Percentiles rank a stretch among this genome's conserved stretches.
Evolutionary conservation across 2,113 vertebrate species (phyloP).

Genomic region (Ptychochromis oligacanthus): DNA sequence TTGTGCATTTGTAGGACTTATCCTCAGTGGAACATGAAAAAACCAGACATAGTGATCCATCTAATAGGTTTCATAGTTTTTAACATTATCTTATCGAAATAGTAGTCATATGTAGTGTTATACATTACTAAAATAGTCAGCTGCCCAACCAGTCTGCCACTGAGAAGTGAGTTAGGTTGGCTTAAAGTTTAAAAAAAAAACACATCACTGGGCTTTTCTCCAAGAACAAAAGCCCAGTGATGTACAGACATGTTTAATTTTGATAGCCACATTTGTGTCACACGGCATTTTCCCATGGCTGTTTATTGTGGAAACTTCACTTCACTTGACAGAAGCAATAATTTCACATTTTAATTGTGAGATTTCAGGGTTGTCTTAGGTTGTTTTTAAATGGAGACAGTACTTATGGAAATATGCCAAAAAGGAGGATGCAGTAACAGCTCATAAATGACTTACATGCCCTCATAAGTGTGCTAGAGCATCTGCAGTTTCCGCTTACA

Average conservation of each 20-base stretch:
- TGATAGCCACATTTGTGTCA: not conserved
- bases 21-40: too few species aligned
- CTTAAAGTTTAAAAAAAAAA: not conserved
- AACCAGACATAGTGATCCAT: too few species aligned
- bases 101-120: too few species aligned
- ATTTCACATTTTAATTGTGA: not conserved
- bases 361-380: not conserved
- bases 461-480: not conserved
- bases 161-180: not conserved
- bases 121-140: not conserved
- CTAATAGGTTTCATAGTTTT: too few species aligned
- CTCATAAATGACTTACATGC: not conserved
- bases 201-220: not conserved
- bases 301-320: not conserved
- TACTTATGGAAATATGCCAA: not conserved
- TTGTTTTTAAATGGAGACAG: not conserved
- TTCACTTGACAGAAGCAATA: fast-evolving
- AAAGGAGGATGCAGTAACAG: not conserved
- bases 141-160: not conserved
- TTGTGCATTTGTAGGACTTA: too few species aligned
- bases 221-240: too few species aligned
- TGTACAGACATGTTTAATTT: not conserved
- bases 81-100: not conserved
- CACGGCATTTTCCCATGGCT: not conserved
- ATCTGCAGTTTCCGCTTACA: not conserved